These are phyloP conservation scores for Dendronephthya gigantea DNA, from an alignment of 64 coral and sea anemone species.

Conservation along the genomic window DNA sequence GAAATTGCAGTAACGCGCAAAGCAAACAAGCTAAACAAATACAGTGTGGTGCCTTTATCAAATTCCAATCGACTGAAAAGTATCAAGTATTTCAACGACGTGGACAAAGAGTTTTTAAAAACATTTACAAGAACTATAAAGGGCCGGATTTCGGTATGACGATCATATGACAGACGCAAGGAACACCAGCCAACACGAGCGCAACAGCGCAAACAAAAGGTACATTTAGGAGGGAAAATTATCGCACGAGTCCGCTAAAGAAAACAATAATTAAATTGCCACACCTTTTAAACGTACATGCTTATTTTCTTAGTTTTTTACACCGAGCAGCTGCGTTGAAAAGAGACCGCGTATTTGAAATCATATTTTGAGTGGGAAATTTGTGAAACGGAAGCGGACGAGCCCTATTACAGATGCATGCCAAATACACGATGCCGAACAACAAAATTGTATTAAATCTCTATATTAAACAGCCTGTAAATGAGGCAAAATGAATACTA, in stretches of 20 bases:
- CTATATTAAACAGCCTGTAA: not conserved
- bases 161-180: not conserved
- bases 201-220: not conserved
- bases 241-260: not conserved
- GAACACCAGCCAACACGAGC: not conserved
- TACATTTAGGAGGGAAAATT: not conserved
- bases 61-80: not conserved
- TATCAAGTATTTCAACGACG: not conserved
- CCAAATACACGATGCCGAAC: no score
- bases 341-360: not conserved
- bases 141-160: not conserved
- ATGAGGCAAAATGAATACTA: not conserved
- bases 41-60: not conserved
- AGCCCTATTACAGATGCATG: no score
- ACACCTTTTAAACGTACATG: not conserved
- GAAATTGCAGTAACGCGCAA: not conserved
- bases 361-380: not conserved
- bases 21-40: not conserved
- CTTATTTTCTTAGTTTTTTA: not conserved
- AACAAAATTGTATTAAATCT: not conserved
- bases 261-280: not conserved
- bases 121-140: not conserved
- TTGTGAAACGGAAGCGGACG: not conserved
- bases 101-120: not conserved
- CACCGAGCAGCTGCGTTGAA: not conserved